Conservation (phyloP, 2,113 vertebrate genomes). For the Tragelaphus imberbis region DNA sequence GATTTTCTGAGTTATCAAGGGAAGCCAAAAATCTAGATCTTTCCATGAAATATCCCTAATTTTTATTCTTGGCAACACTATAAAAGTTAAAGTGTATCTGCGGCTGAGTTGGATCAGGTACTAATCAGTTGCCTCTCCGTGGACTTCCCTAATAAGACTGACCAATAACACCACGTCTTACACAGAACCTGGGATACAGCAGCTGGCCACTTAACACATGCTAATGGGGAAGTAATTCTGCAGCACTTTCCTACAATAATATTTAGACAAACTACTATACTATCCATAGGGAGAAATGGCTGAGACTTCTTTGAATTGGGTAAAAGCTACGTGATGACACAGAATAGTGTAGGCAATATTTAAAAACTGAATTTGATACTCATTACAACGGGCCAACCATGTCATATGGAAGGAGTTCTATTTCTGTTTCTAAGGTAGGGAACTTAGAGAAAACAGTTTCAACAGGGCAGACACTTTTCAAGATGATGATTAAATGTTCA, state of each 20-base stretch:
- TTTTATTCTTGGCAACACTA: not conserved
- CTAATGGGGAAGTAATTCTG: not conserved
- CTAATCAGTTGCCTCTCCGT: not conserved
- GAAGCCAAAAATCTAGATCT: not conserved
- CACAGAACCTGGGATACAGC: not conserved
- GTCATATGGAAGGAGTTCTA: not conserved
- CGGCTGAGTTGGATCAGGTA: not conserved
- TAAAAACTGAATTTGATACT: not conserved
- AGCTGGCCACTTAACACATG: not conserved
- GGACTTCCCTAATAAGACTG: not conserved
- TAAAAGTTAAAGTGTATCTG: not conserved
- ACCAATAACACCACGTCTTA: not conserved
- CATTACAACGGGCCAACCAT: not conserved
- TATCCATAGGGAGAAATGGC: not conserved
- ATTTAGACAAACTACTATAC: slow-evolving; percentile 8
- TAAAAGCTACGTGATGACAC: not conserved
- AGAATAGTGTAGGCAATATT: not conserved
- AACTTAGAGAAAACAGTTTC: slow-evolving; percentile 11
- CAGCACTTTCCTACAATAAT: not conserved
- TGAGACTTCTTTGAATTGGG: not conserved
- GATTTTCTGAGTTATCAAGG: not conserved
- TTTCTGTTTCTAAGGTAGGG: slow-evolving; percentile 9
- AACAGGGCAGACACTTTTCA: slow-evolving; percentile 1
- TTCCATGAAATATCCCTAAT: not conserved
- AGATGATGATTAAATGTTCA: not conserved